A percentile compares a stretch with the other conserved stretches of the same genome.
Conservation (phyloP, 2,888 invertebrate species). For the Morinoia aosen region DNA sequence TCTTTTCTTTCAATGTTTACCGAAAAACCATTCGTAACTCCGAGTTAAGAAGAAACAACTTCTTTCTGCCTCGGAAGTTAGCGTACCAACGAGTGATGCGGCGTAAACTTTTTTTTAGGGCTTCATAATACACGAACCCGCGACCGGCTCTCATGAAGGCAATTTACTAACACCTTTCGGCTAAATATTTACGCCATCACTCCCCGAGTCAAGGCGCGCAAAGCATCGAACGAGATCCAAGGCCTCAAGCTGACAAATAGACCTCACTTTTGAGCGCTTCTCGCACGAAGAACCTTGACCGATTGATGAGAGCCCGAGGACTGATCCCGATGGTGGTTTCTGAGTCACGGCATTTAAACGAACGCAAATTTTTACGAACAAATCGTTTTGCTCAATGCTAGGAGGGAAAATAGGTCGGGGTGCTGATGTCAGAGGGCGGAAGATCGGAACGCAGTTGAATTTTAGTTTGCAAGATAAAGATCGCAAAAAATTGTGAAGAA, state of each 20-base stretch:
- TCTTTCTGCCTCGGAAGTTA: not conserved
- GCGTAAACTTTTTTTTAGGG: constrained; percentile 22
- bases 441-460: not conserved
- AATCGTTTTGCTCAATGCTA: not conserved
- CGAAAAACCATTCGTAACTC: not conserved
- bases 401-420: not conserved
- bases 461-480: not conserved
- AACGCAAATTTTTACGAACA: not conserved
- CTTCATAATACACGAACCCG: not conserved
- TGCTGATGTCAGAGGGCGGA: not conserved
- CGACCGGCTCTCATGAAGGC: constrained; percentile 18
- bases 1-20: not conserved
- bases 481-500: not conserved
- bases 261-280: not conserved
- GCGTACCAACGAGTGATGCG: not conserved
- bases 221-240: constrained; percentile 18
- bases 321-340: not conserved
- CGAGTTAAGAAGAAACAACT: not conserved
- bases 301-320: not conserved
- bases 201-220: not conserved
- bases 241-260: constrained; percentile 9
- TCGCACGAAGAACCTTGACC: not conserved
- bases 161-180: constrained; percentile 1
- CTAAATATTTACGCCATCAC: constrained; percentile 40
- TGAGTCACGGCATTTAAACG: not conserved